These are phyloP conservation scores for Stylophora pistillata DNA, from an alignment of 64 coral and sea anemone genomes.

Conservation along the genomic window DNA sequence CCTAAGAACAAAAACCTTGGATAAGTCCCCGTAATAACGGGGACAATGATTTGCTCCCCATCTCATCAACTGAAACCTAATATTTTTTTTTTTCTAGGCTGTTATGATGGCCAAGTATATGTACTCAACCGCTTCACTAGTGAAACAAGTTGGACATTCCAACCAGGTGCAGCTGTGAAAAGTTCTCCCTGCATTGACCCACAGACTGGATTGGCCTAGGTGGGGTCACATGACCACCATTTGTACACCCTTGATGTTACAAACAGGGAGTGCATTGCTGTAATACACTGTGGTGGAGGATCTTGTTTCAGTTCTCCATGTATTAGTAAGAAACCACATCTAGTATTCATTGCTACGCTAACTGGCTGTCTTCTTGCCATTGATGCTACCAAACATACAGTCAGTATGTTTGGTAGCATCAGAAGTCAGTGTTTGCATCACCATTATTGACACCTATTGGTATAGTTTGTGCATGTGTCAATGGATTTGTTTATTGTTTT, in stretches of 20 bases:
- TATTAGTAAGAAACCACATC: slow-evolving; percentile 43
- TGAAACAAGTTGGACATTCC: slow-evolving; percentile 64
- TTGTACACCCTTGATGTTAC: slow-evolving; percentile 76
- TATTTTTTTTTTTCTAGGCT: no score
- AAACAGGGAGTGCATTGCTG: slow-evolving; percentile 27
- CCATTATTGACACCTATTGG: slow-evolving; percentile 50
- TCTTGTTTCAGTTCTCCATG: slow-evolving; percentile 92
- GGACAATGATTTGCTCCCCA: no score
- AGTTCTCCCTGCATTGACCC: slow-evolving; percentile 85
- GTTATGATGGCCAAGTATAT: not conserved
- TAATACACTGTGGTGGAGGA: slow-evolving; percentile 70
- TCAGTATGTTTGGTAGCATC: no score
- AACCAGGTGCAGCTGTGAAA: slow-evolving; percentile 80
- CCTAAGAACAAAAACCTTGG: no score
- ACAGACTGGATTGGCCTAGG: slow-evolving; percentile 80
- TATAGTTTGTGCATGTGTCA: slow-evolving; percentile 69
- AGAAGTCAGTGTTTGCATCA: slow-evolving; percentile 92
- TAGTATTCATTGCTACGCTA: slow-evolving; percentile 78
- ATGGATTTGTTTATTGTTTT: slow-evolving; percentile 67
- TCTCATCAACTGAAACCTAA: no score
- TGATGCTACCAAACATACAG: slow-evolving; percentile 12
- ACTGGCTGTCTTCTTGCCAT: slow-evolving; percentile 69
- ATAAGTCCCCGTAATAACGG: no score
- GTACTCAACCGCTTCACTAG: slow-evolving; percentile 74
- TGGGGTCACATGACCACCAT: slow-evolving; percentile 91